A percentile compares a stretch with the other conserved stretches of the same genome.
Conservation (phyloP, 1,140 invertebrate species). For the Tetragnatha versicolor region DNA sequence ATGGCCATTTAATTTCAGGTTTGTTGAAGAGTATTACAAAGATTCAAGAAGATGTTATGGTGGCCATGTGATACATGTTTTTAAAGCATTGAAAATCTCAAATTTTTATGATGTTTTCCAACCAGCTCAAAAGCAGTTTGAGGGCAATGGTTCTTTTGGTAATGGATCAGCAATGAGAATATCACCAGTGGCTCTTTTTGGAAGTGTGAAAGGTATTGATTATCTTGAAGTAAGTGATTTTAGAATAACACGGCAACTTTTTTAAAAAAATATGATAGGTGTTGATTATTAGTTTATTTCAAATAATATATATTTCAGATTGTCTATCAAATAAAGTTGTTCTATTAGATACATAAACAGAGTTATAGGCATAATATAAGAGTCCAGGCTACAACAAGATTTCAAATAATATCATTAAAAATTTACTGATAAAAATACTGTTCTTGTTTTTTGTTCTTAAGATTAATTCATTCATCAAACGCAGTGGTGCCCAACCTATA, state of each 20-base stretch:
- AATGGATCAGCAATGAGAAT: slow-evolving; percentile 81
- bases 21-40: slow-evolving; percentile 71
- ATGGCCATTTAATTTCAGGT: slow-evolving; percentile 1
- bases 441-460: too few relatives aligned
- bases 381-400: too few relatives aligned
- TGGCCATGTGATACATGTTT: slow-evolving; percentile 70
- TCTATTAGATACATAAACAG: too few relatives aligned
- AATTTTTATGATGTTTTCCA: slow-evolving; percentile 71
- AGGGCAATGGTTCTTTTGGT: slow-evolving; percentile 76
- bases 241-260: not conserved
- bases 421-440: too few relatives aligned
- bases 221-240: slow-evolving; percentile 65
- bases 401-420: too few relatives aligned
- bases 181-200: slow-evolving; percentile 74
- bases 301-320: too few relatives aligned
- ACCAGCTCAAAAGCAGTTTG: slow-evolving; percentile 76
- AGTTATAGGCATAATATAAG: too few relatives aligned
- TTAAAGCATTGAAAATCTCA: slow-evolving; percentile 69
- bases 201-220: slow-evolving; percentile 64
- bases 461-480: too few relatives aligned
- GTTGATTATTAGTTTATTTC: too few relatives aligned
- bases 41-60: slow-evolving; percentile 76
- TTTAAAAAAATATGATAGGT: not conserved
- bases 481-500: too few relatives aligned
- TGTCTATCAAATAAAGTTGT: too few relatives aligned